These are phyloP conservation scores for Vulpes lagopus DNA, from an alignment of 2,113 vertebrate genomes.

Conservation along the genomic window DNA sequence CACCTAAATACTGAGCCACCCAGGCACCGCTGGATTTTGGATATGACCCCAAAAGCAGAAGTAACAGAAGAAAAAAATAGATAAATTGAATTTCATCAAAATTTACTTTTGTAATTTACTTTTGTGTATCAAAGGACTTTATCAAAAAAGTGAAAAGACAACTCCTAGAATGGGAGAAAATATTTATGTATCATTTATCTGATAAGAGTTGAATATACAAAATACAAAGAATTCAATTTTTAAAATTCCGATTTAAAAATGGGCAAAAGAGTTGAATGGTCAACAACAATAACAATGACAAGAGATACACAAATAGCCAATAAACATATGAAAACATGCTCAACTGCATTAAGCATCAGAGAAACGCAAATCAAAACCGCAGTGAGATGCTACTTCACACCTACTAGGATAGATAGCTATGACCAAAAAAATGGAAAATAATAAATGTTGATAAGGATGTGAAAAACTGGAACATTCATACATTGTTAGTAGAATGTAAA, in stretches of 20 bases:
- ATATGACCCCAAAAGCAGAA: background rate
- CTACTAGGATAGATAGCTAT: background rate
- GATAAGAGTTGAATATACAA: background rate
- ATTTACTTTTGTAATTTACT: slow-evolving; percentile 6
- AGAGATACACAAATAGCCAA: background rate
- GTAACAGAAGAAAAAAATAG: background rate
- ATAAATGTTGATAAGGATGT: background rate
- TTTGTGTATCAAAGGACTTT: background rate
- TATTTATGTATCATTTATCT: background rate
- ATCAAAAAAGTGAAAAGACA: slow-evolving; percentile 24
- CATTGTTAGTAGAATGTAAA: background rate
- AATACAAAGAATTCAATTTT: slow-evolving; percentile 8
- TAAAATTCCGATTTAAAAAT: background rate
- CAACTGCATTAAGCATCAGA: background rate
- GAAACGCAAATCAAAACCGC: background rate
- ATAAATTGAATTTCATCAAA: slow-evolving; percentile 4
- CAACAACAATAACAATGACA: background rate
- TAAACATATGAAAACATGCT: slow-evolving; percentile 34
- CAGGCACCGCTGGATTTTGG: background rate
- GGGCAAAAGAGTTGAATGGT: background rate
- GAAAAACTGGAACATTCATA: slow-evolving; percentile 3
- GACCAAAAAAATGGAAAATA: background rate
- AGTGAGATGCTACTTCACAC: background rate
- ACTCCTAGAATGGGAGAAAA: background rate
- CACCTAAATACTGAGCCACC: too few species aligned